phyloP scores from a whole-genome alignment of 2,113 vertebrate genomes.

The Galemys pyrenaicus region DNA sequence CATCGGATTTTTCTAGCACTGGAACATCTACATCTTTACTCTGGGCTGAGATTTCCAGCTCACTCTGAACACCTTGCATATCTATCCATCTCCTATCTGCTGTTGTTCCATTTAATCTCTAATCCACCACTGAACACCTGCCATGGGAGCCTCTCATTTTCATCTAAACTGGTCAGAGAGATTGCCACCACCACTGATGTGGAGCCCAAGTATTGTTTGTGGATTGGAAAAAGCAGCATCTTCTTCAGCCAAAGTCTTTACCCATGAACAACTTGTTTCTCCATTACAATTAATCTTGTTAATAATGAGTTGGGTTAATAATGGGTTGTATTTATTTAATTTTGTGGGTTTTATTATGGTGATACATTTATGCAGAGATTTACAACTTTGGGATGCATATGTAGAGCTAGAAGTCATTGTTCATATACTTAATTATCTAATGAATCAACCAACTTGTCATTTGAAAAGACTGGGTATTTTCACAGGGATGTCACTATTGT shows the following conservation, averaged over 20 bases:
- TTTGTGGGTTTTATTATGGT: background rate
- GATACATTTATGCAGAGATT: background rate
- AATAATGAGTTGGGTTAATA: background rate
- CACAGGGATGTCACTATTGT: background rate
- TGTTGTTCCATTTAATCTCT: too few species aligned
- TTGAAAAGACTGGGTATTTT: slow-evolving; percentile 4
- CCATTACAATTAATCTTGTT: background rate
- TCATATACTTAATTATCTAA: background rate
- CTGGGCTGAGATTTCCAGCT: background rate
- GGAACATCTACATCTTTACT: background rate
- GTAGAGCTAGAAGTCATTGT: background rate
- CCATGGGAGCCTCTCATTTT: background rate
- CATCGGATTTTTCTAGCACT: background rate
- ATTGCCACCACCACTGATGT: background rate
- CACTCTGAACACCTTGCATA: background rate
- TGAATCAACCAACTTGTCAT: background rate
- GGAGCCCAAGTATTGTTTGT: background rate
- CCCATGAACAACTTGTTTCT: background rate
- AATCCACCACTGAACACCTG: background rate
- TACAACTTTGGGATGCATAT: background rate
- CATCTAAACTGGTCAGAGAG: background rate
- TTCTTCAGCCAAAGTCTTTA: background rate
- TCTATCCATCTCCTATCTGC: background rate
- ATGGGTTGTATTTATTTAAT: background rate
- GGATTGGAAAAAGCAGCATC: background rate